Evolutionary conservation across 2,113 vertebrate species (phyloP), one percentile per base, ranked within the genome.

Genomic region (Alces alces): DNA sequence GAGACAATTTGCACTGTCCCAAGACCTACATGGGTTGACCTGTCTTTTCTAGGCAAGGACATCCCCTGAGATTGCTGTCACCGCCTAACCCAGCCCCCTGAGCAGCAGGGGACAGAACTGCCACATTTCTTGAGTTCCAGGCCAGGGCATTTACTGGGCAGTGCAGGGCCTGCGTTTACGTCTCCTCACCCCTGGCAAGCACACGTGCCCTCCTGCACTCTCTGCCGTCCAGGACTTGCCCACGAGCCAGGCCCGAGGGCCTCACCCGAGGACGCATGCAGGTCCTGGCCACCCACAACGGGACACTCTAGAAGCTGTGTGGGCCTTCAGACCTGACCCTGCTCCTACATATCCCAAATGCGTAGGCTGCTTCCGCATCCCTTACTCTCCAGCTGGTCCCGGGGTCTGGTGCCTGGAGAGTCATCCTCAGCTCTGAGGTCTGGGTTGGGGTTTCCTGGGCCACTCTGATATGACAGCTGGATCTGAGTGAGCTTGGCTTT

Each of bases 301-400:
- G 8, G 39, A 39, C 9, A 60, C 21, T 39, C 58, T 27, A 19
- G 1, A n/a, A 90, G 16, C 28, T 39, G 8, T 5, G 1, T 36
- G 45, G 13, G 6, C n/a, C 7, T 8, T 43, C 16, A 39, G 19
- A 15, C 2, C 11, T n/a, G n/a, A 5, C 8, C 45, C 17, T 30
- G 15, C 17, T 25, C 55, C 39, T 57, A 2, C 17, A 11, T 25
- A 39, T 52, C 9, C 89, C 50, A 33, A 9, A 64, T 7, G 23
- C 30, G 3, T 21, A 28, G 45, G 21, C 36, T 28, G 33, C 6
- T 36, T 54, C 36, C 1, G 14, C 7, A 25, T 47, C 25, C 1
- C 0, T 54, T 3, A 27, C 9, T 11, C 7, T 11, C 27, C 0
- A 7, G 1, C 39, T 0, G 14, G 19, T 50, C 15, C 13, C 16